A percentile compares a stretch with the other conserved stretches of the same genome.
phyloP scores from a whole-genome alignment of 2,113 vertebrate species.

The Mungos mungo region DNA sequence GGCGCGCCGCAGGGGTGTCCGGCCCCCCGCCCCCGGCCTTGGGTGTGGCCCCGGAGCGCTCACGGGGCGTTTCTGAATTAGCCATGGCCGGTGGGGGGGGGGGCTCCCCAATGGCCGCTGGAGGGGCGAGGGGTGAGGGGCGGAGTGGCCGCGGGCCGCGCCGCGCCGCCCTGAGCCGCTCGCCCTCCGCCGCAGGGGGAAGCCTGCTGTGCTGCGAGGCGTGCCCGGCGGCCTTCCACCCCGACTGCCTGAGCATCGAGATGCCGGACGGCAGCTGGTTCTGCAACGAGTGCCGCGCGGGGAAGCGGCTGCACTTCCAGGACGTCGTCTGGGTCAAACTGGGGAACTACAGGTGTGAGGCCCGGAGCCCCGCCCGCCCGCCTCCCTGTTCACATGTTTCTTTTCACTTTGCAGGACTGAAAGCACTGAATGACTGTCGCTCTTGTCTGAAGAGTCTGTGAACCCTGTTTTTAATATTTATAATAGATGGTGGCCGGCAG shows the following conservation, averaged over 20 bases:
- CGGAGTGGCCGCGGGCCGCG: no score
- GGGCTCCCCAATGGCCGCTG: no score
- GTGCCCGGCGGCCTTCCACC: conserved; percentile 97
- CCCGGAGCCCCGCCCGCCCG: not conserved
- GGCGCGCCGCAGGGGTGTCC: rapidly evolving
- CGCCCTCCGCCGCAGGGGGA: conserved; percentile 87
- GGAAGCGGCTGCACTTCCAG: conserved; percentile 95
- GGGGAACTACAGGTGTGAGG: conserved; percentile 94
- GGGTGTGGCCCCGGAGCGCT: rapidly evolving
- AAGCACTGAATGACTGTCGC: not conserved
- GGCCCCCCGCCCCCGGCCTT: no score
- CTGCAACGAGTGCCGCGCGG: conserved; percentile 96
- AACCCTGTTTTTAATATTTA: conserved; percentile 81
- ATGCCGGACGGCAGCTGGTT: conserved; percentile 99
- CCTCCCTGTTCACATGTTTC: conserved; percentile 39
- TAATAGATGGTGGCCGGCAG: conserved; percentile 98
- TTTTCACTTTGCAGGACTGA: conserved; percentile 53
- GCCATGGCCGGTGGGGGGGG: not conserved
- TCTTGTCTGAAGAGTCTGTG: conserved; percentile 75
- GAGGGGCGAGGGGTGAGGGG: no score
- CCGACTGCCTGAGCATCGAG: conserved; percentile 96
- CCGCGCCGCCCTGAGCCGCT: not conserved
- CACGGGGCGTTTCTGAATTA: not conserved
- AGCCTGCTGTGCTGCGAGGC: conserved; percentile 98
- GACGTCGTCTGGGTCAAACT: conserved; percentile 99